A percentile compares a stretch with the other conserved stretches of the same genome.
These are phyloP conservation scores for Gobio occitaniae DNA, from an alignment of 2,797 vertebrate genomes.

Conservation along the genomic window DNA sequence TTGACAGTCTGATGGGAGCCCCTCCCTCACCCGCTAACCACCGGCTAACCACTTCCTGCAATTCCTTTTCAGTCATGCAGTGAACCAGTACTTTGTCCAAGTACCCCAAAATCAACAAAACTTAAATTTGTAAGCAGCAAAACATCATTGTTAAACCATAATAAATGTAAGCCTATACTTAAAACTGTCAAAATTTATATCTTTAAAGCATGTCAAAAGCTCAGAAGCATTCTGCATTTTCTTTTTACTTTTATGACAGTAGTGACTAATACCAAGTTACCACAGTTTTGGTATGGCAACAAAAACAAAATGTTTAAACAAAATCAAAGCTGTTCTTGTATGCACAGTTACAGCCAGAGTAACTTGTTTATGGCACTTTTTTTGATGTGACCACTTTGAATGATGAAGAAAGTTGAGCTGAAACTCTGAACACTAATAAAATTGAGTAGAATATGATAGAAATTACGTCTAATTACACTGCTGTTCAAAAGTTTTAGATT, in stretches of 20 bases:
- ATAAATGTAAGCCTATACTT: neutral
- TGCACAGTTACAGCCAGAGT: neutral
- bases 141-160: neutral
- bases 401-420: neutral
- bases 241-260: neutral
- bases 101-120: neutral
- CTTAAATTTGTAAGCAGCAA: neutral
- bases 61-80: neutral
- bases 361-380: neutral
- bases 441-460: neutral
- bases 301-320: neutral
- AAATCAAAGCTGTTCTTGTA: neutral
- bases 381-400: neutral
- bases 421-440: neutral
- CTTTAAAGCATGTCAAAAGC: neutral
- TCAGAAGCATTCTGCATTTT: neutral
- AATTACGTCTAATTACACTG: neutral
- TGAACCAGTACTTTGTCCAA: neutral
- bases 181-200: neutral
- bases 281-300: no score
- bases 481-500: no score
- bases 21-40: neutral
- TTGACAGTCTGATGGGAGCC: conserved; percentile 8
- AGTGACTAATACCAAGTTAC: neutral
- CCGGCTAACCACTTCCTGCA: conserved; percentile 6